These are phyloP conservation scores for Drosophila nasuta DNA, from an alignment of 1,140 invertebrate species.

Conservation along the genomic window DNA sequence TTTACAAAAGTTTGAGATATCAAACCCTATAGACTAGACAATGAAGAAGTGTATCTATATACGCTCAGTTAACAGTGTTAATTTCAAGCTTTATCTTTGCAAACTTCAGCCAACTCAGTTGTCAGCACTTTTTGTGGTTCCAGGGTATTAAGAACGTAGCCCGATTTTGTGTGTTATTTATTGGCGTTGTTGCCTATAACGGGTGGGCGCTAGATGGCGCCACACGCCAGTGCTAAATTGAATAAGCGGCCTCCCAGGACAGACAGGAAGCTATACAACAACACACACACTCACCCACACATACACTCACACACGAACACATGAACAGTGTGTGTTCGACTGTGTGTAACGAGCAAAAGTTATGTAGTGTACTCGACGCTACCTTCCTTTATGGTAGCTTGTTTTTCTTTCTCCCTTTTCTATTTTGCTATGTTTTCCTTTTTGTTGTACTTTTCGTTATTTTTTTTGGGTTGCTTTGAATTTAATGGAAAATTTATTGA, in stretches of 20 bases:
- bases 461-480: conserved; percentile 76
- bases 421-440: conserved; percentile 41
- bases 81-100: not conserved
- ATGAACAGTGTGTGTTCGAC: conserved; percentile 5
- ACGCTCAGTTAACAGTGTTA: not conserved
- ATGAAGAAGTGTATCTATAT: too few species aligned
- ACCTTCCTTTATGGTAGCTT: conserved; percentile 66
- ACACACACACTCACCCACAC: conserved; percentile 39
- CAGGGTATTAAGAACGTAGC: conserved; percentile 22
- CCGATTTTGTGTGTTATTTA: conserved; percentile 20
- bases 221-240: conserved; percentile 76
- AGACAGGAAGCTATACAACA: conserved; percentile 75
- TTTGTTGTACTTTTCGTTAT: conserved; percentile 23
- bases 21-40: too few species aligned
- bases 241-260: conserved; percentile 68
- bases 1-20: too few species aligned
- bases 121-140: conserved; percentile 1
- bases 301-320: conserved; percentile 5
- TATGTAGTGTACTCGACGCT: conserved; percentile 77
- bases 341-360: conserved; percentile 61
- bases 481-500: conserved; percentile 83
- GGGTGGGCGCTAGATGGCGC: conserved; percentile 75
- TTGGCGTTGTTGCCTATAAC: conserved; percentile 40
- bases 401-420: conserved; percentile 57
- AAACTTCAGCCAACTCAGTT: not conserved